Base-by-base conservation (phyloP, 2,888 invertebrate species). In the Helicoverpa assulta region DNA sequence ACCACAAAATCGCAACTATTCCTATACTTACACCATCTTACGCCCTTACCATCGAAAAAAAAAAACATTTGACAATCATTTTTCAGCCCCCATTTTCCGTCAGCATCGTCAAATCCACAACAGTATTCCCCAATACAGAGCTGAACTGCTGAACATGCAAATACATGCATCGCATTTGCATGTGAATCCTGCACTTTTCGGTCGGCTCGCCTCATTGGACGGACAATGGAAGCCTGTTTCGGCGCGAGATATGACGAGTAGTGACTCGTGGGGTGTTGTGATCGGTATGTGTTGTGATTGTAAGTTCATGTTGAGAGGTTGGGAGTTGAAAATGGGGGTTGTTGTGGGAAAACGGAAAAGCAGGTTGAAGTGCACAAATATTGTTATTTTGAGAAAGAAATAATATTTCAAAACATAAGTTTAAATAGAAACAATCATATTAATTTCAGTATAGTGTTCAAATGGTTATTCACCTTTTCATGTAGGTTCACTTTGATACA, bases 171-270 rank as follows among this genome's bases (percentile, higher is more conserved):
- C 18, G 73, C 71, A 88, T 89, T 89, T 88, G 86, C 89, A 89
- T 88, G 68, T 84, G 87, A 89, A 89, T 89, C 75, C 85, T 70
- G 77, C 83, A 87, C 85, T 89, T 87, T 87, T 88, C 82, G 74
- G 73, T 76, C 53, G 26, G 69, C 58, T 50, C 52, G 76, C 76
- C 71, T 83, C 81, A 78, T 76, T 73, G 76, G 69, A 53, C 73
- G 47, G 60, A 70, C 75, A 10, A 8, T 37, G 37, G 40, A 40
- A 12, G 40, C 12, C 40, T 40, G 40, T 40, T 40, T 12, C 14
- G 54, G 53, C 40, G 33, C n/a, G 65, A 21, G 59, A 21, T 56
- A 58, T 43, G n/a, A 40, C 43, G 75, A 18, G 43, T 54, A 51
- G 21, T 12, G n/a, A 26, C 26, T 26, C 26, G 26, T 26, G 26